These are phyloP conservation scores for Phyllotreta striolata DNA, from an alignment of 2,888 invertebrate genomes.

Conservation along the genomic window DNA sequence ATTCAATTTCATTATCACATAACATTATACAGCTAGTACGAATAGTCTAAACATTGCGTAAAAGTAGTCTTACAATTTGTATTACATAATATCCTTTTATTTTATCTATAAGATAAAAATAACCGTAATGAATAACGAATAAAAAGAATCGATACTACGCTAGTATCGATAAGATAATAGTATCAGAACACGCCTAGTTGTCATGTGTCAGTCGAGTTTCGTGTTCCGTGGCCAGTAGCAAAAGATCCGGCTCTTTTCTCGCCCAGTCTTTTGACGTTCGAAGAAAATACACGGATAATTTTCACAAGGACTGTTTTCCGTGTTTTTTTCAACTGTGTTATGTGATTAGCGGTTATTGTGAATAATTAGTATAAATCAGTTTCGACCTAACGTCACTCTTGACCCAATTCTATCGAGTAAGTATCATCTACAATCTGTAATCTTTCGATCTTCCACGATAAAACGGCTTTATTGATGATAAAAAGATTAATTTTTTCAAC, in stretches of 20 bases:
- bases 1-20: too few species aligned
- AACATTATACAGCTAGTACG: too few species aligned
- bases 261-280: conserved; percentile 19
- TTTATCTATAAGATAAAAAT: too few species aligned
- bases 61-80: too few species aligned
- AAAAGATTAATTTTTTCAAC: neutral
- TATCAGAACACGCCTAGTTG: too few species aligned
- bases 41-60: too few species aligned
- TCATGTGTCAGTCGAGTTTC: too few species aligned
- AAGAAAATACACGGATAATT: conserved; percentile 10
- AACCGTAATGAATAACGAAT: neutral
- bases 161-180: conserved; percentile 4
- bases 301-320: neutral
- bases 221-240: conserved; percentile 7
- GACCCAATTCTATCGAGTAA: conserved; percentile 25
- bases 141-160: conserved; percentile 24
- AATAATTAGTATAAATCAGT: conserved; percentile 11
- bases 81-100: too few species aligned
- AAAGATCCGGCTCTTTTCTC: conserved; percentile 21
- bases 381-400: conserved; percentile 17
- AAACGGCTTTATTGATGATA: conserved; percentile 14
- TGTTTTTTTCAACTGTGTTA: conserved; percentile 17
- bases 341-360: conserved; percentile 21
- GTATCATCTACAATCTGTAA: conserved; percentile 4
- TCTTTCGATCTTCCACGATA: too few species aligned